Conservation (phyloP, 2,888 invertebrate genomes). For the Drosophila kanekoi region DNA sequence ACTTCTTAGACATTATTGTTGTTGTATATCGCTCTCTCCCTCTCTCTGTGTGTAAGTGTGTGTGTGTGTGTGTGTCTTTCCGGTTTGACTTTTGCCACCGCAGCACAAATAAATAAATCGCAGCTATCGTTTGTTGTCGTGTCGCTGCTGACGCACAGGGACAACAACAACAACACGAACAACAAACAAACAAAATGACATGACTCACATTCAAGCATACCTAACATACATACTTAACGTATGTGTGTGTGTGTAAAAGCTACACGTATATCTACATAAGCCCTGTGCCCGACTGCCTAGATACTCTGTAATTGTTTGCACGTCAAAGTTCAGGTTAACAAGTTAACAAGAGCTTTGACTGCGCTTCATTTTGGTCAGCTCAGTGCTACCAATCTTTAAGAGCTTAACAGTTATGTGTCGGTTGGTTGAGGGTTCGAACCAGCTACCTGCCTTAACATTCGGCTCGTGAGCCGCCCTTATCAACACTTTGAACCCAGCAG, state of each 20-base stretch:
- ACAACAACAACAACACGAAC: conserved; percentile 18
- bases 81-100: conserved; percentile 51
- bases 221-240: conserved; percentile 16
- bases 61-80: conserved; percentile 36
- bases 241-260: not conserved
- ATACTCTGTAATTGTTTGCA: conserved; percentile 11
- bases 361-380: not conserved
- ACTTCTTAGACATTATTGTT: conserved; percentile 10
- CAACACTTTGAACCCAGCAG: too few species aligned
- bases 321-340: not conserved
- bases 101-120: conserved; percentile 58
- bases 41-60: not conserved
- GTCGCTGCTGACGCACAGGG: conserved; percentile 46
- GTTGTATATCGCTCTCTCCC: not conserved
- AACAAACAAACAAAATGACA: conserved; percentile 22
- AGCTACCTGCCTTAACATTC: too few species aligned
- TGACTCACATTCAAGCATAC: conserved; percentile 45
- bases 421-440: too few species aligned
- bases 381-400: too few species aligned
- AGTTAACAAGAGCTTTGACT: not conserved
- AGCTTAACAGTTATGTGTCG: too few species aligned
- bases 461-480: too few species aligned
- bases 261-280: not conserved
- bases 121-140: conserved; percentile 49
- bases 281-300: not conserved